These are phyloP conservation scores for Dunckerocampus dactyliophorus DNA, from an alignment of 2,113 vertebrate species.

Conservation along the genomic window DNA sequence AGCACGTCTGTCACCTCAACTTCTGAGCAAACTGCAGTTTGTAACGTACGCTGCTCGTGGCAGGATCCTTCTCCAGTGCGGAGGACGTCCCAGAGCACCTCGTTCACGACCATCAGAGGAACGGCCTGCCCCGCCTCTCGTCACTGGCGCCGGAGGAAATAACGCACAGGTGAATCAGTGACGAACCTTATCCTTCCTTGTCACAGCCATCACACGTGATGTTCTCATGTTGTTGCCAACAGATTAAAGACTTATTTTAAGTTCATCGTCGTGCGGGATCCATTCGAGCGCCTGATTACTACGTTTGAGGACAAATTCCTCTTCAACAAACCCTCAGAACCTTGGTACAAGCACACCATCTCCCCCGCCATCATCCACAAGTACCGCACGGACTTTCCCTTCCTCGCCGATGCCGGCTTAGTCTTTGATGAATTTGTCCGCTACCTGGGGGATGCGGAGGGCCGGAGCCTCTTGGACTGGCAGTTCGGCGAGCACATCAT, in stretches of 20 bases:
- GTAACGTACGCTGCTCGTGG: neutral
- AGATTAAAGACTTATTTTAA: slow-evolving; percentile 94
- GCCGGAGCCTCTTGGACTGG: slow-evolving; percentile 80
- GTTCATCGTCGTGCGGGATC: slow-evolving; percentile 96
- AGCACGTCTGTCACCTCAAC: no score
- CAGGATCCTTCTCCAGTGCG: slow-evolving; percentile 87
- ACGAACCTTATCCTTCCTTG: no score
- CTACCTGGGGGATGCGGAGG: slow-evolving; percentile 84
- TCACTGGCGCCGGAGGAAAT: slow-evolving; percentile 82
- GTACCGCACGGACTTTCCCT: slow-evolving; percentile 80
- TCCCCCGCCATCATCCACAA: slow-evolving; percentile 92
- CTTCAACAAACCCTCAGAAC: slow-evolving; percentile 92
- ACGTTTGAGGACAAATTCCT: slow-evolving; percentile 98
- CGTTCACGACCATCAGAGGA: slow-evolving; percentile 93
- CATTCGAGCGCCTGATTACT: slow-evolving; percentile 95
- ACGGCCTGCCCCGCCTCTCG: slow-evolving; percentile 90
- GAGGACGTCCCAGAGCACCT: slow-evolving; percentile 91
- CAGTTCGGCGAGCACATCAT: slow-evolving; percentile 93
- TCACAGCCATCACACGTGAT: no score
- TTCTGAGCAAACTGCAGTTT: neutral
- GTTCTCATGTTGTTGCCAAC: slow-evolving; percentile 27
- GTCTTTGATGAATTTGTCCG: slow-evolving; percentile 96
- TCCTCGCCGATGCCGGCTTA: slow-evolving; percentile 74
- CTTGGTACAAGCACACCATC: slow-evolving; percentile 95
- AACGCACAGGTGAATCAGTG: slow-evolving; percentile 71